Evolutionary conservation across 2,113 vertebrate species (phyloP), one percentile per base, ranked within the genome.

Genomic region (Brienomyrus longianalis): DNA sequence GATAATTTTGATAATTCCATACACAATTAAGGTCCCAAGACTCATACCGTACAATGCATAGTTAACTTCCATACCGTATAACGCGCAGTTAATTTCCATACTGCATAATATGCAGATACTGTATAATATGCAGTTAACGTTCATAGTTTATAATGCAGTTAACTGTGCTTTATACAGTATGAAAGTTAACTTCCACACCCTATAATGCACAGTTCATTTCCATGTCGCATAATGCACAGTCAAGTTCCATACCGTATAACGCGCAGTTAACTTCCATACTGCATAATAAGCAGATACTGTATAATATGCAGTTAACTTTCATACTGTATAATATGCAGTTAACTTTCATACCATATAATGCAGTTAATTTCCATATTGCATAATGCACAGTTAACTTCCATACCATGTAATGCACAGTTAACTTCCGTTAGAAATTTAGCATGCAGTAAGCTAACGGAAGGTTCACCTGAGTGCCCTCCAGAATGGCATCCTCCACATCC

Each of bases 401-500:
- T 10, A 43, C 80, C 31, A 9, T 45, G 10, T 51, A 27, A 86
- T 9, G 84, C 84, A 86, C n/a, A 45, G n/a, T 21, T 19, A 45
- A 87, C 5, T 56, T 47, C 39, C 19, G n/a, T 84, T 39, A 48
- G 6, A 45, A 48, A 11, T 23, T 84, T 19, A 87, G 51, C 10
- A 1, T 54, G 21, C 31, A 56, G 21, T 48, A n/a, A 35, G 27
- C n/a, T 15, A 70, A 27, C 10, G n/a, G 35, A 47, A 52, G 5
- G 27, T 50, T 35, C 35, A 89, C 98, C 98, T 99, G 98, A 88
- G 94, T 95, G 59, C 98, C 98, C 74, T 99, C 98, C 90, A 99
- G 96, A 91, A 98, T 90, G 84, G 95, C 95, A 91, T 99, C 98
- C 93, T 99, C 98, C 90, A 99, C 96, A 83, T 98, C 97, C 0